Evolutionary conservation across 2,797 vertebrate species (phyloP).

Genomic region (Xiphorhynchus erythropygius): DNA sequence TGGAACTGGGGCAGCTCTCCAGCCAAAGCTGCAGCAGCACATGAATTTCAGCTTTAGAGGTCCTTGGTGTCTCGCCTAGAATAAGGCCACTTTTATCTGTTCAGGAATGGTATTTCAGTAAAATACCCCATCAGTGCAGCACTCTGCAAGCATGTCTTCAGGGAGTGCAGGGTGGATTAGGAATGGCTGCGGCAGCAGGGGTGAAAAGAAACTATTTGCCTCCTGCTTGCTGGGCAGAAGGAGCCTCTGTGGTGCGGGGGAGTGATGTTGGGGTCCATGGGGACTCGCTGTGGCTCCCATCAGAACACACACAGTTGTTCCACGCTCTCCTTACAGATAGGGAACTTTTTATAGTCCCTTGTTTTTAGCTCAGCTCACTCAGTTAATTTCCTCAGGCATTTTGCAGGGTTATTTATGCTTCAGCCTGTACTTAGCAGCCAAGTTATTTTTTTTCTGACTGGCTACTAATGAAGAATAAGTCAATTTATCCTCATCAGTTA

Average conservation of each 20-base stretch:
- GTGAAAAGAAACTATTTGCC: neutral
- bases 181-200: neutral
- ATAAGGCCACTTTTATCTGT: neutral
- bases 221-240: neutral
- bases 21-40: neutral
- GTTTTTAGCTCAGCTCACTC: neutral
- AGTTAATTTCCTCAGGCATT: neutral
- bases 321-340: neutral
- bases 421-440: constrained; percentile 24
- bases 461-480: constrained; percentile 55
- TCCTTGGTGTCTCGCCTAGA: neutral
- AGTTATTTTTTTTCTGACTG: constrained; percentile 32
- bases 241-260: neutral
- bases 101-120: neutral
- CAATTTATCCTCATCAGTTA: constrained; percentile 49
- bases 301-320: neutral
- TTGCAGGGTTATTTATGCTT: constrained; percentile 21
- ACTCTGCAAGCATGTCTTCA: neutral
- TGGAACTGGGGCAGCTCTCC: neutral
- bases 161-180: neutral
- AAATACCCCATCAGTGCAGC: neutral
- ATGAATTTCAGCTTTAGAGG: neutral
- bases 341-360: neutral
- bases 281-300: neutral
- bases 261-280: neutral